These are phyloP conservation scores for Mirza zaza DNA, from an alignment of 2,113 vertebrate genomes.

Conservation along the genomic window DNA sequence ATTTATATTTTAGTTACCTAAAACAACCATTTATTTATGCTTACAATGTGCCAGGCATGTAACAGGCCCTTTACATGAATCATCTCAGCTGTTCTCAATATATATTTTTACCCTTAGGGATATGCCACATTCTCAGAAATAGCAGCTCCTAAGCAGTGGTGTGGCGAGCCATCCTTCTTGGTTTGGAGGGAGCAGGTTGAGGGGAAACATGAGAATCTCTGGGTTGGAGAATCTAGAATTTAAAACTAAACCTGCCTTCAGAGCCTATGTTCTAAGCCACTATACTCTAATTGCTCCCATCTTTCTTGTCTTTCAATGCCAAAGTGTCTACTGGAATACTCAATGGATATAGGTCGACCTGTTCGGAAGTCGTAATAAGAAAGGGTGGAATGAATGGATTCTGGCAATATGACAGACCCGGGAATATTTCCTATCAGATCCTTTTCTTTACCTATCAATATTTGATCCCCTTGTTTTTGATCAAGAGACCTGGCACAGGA, in stretches of 20 bases:
- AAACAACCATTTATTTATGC: conserved; percentile 40
- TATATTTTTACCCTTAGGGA: background rate
- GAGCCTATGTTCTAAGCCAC: background rate
- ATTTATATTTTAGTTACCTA: conserved; percentile 49
- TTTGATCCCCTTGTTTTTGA: background rate
- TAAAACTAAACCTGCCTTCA: background rate
- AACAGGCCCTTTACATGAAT: conserved; percentile 31
- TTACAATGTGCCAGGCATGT: background rate
- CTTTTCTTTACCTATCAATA: background rate
- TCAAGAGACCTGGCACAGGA: background rate
- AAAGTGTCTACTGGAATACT: background rate
- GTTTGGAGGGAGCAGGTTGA: background rate
- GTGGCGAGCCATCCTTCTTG: background rate
- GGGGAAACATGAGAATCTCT: background rate
- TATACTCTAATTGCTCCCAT: background rate
- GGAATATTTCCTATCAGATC: background rate
- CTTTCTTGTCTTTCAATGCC: background rate
- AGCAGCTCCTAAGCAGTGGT: background rate
- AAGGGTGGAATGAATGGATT: background rate
- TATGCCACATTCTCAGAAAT: background rate
- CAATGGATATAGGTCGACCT: background rate
- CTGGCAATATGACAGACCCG: background rate
- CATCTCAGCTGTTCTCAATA: background rate
- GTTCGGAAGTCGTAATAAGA: background rate
- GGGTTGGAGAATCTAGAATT: background rate